Base-by-base conservation (phyloP, 2,888 invertebrate species). In the Dromius quadrimaculatus region DNA sequence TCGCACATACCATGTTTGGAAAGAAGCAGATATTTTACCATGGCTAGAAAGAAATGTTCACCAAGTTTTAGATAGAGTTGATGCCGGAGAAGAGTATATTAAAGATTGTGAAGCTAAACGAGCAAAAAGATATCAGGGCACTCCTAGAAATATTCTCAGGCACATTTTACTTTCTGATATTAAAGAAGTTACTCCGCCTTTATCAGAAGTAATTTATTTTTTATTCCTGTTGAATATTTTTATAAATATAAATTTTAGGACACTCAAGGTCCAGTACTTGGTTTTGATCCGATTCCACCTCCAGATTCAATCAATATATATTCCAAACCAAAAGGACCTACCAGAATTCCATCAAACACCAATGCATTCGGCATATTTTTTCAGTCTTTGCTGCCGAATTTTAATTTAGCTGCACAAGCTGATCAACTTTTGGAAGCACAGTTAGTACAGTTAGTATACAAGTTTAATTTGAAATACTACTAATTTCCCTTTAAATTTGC, bases 221-320 rank as follows among this genome's bases (percentile, higher is more conserved):
- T 32, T 43, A 57, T 41, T 23, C 59, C 17, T 62, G 57, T 64
- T n/a, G 22, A 3, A 41, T 61, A 4, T 38, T 54, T 34, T 15
- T 66, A 1, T 11, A n/a, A 11, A n/a, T 63, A 57, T 73, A 77
- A 76, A n/a, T n/a, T n/a, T 22, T 69, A 83, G 83, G 81, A 82
- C 63, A 75, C 77, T 41, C 83, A 84, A 72, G 85, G 85, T 11
- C 84, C 88, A n/a, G 86, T 93, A 62, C 84, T 92, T 77, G 89
- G 89, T 72, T 90, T 91, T 77, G 93, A 94, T 82, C 93, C 93
- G 2, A 82, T 93, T 71, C 94, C 94, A 11, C 94, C 94, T 1
- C 76, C 83, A 38, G 91, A 94, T 81, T 88, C 91, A 0, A 87
- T 93, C 22, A 88, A 90, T 77, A 85, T 90, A 71, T 94, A 94